Percentiles rank a stretch among this genome's conserved stretches.
phyloP scores from a whole-genome alignment of 2,888 invertebrate genomes.

The Spisula solida region DNA sequence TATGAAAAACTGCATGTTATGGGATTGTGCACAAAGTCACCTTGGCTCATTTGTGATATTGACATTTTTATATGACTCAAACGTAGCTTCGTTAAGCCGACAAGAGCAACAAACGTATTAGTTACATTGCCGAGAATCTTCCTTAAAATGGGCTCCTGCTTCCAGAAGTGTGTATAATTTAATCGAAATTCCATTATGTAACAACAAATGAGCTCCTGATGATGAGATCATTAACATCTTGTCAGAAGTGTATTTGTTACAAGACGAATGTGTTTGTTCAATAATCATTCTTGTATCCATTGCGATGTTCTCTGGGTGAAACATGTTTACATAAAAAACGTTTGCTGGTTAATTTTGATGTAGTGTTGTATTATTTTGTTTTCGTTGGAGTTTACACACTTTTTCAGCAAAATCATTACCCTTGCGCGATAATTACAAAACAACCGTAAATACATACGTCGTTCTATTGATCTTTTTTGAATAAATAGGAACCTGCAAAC shows the following conservation, averaged over 20 bases:
- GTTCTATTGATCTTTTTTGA: no score
- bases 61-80: no score
- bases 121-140: not conserved
- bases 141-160: not conserved
- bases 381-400: no score
- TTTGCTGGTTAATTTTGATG: not conserved
- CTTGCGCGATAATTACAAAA: no score
- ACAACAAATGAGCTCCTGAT: slow-evolving; percentile 10
- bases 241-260: not conserved
- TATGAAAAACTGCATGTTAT: no score
- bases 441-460: no score
- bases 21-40: no score
- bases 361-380: not conserved
- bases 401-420: no score
- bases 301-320: not conserved
- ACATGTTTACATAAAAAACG: not conserved
- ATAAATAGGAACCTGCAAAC: no score
- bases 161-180: not conserved
- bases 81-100: no score
- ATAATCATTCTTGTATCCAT: not conserved
- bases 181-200: slow-evolving; percentile 21
- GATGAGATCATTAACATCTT: not conserved
- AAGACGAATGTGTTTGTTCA: not conserved
- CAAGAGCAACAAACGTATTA: not conserved
- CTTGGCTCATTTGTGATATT: no score